A percentile compares a stretch with the other conserved stretches of the same genome.
These are phyloP conservation scores for Diphyllodes magnificus DNA, from an alignment of 2,113 vertebrate species.

Conservation along the genomic window DNA sequence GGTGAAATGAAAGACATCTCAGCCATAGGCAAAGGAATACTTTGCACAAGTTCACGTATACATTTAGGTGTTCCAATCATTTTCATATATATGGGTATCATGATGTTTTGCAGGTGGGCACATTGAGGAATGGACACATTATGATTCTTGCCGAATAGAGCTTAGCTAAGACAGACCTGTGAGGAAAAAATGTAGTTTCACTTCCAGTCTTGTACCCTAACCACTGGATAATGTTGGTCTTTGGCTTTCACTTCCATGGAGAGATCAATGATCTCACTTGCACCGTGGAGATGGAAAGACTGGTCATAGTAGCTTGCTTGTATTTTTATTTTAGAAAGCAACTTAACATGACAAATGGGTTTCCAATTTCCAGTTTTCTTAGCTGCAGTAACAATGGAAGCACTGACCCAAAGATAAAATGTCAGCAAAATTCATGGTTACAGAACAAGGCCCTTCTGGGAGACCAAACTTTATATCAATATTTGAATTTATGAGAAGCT, in stretches of 20 bases:
- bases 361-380: constrained; percentile 34
- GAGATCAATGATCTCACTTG: background rate
- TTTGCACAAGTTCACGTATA: background rate
- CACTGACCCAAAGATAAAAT: background rate
- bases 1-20: background rate
- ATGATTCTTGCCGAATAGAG: background rate
- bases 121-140: background rate
- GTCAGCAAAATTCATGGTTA: background rate
- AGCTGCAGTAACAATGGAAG: background rate
- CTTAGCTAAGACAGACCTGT: background rate
- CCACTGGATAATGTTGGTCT: background rate
- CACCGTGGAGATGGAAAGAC: background rate
- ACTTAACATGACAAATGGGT: constrained; percentile 1
- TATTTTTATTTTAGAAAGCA: constrained; percentile 5
- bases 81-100: background rate
- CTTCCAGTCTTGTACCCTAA: background rate
- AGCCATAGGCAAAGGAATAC: background rate
- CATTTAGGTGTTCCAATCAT: background rate
- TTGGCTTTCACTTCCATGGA: background rate
- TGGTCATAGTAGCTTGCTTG: background rate
- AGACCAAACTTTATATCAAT: background rate
- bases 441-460: background rate
- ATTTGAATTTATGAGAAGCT: background rate
- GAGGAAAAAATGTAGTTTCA: background rate
- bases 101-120: background rate